Evolutionary conservation across 64 coral and sea anemone genomes (phyloP), one percentile per base, ranked within the genome.

Genomic region (Montipora foliosa): DNA sequence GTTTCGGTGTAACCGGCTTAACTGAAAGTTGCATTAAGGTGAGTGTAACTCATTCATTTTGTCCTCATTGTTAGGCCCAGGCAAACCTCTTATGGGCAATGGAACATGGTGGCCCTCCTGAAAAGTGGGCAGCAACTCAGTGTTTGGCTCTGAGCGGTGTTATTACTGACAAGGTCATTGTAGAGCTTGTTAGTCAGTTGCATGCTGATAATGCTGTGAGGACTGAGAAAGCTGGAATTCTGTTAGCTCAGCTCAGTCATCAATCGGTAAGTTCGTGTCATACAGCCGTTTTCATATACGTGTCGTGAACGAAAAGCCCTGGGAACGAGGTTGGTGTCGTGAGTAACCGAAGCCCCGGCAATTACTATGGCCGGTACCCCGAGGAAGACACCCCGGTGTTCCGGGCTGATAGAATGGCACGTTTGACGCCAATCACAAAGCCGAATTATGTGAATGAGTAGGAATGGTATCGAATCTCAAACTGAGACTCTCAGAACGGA

Each of bases 41-140:
- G 61, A 64, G 47, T 1, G 25, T 49, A 0, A 15, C 9, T 29
- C 52, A 50, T 67, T 47, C 0, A 4, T 0, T 44, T 37, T 81
- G 49, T 1, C 21, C 17, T 2, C 51, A 13, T 50, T 22, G 12
- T 17, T 5, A 97, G 95, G 95, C 95, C 6, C 76, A 94, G 77
- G 75, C 79, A 5, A 84, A 91, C 19, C 74, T 97, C 55, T 69
- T 94, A 20, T 97, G 95, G 95, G 78, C 95, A 8, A 97, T 97
- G 68, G 95, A 97, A 60, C 89, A 97, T 69, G 95, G 95, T 64
- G 95, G 95, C 16, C 74, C 88, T 29, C 95, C 89, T 49, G 95
- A 97, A 64, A 97, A 94, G 83, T 97, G 95, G 95, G 95, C 95
- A 4, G 95, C 95, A 22, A 97, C 95, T 29, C 95, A 97, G 48